Evolutionary conservation across 1,140 invertebrate species (phyloP).

Genomic region (Andrena cerasifolii): DNA sequence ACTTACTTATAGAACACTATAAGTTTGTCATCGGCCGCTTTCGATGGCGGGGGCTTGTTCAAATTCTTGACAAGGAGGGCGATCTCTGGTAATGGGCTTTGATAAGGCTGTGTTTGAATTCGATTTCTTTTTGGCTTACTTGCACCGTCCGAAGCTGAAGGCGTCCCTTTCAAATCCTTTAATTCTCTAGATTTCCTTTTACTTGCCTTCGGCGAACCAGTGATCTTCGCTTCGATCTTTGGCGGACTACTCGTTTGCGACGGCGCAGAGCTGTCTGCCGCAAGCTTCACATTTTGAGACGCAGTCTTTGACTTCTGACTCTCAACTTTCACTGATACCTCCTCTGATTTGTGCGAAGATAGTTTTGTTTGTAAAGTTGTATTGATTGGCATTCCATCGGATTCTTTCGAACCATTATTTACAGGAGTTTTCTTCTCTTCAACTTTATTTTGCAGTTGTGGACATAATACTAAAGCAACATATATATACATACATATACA

Average conservation of each 20-base stretch:
- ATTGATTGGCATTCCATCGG: constrained; percentile 56
- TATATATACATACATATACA: constrained; percentile 1
- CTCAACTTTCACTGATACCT: constrained; percentile 51
- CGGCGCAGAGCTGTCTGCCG: constrained; percentile 33
- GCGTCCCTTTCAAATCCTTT: constrained; percentile 74
- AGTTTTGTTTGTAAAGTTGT: constrained; percentile 58
- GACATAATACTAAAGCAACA: constrained; percentile 57
- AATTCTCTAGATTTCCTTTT: constrained; percentile 80
- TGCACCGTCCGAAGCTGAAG: constrained; percentile 58
- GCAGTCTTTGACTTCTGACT: constrained; percentile 51
- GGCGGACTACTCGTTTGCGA: constrained; percentile 44
- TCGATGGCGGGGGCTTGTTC: constrained; percentile 84
- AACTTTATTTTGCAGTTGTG: constrained; percentile 66
- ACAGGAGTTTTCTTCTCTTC: constrained; percentile 76
- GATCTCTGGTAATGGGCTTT: constrained; percentile 90
- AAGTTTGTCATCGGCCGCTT: constrained; percentile 90
- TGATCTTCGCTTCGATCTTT: constrained; percentile 56
- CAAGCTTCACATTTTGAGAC: constrained; percentile 24
- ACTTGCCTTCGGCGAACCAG: constrained; percentile 62
- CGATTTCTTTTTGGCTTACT: constrained; percentile 84
- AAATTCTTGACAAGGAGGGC: constrained; percentile 88
- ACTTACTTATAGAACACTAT: constrained; percentile 92
- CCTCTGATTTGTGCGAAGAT: constrained; percentile 61
- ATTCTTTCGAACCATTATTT: constrained; percentile 71
- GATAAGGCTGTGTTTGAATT: constrained; percentile 89